phyloP scores from a whole-genome alignment of 2,797 vertebrate species.

The Oryzias sinensis region DNA sequence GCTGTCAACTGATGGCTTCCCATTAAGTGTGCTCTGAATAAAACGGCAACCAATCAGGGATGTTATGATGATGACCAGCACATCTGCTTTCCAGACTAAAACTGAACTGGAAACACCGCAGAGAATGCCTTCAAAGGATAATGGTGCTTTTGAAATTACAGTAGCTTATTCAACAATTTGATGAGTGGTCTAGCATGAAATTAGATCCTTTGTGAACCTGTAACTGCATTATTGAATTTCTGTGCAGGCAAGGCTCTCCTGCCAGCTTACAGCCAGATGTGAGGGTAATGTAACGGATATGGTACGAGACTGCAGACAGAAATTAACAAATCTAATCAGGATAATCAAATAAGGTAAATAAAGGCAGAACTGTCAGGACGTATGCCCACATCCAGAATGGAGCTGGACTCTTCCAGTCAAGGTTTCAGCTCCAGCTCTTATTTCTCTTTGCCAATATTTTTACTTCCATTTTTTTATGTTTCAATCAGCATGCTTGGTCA shows the following conservation, averaged over 20 bases:
- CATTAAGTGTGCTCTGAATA: too few species aligned
- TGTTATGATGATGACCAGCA: background rate
- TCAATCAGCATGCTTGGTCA: conserved; percentile 68
- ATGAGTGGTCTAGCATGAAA: conserved; percentile 78
- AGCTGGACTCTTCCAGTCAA: conserved; percentile 10
- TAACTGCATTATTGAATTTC: conserved; percentile 74
- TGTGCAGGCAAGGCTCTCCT: conserved; percentile 29
- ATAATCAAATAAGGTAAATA: conserved; percentile 61
- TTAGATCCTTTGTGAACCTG: conserved; percentile 68
- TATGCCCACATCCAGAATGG: conserved; percentile 16
- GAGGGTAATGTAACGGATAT: conserved; percentile 66
- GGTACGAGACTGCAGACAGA: conserved; percentile 52
- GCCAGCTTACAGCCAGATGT: conserved; percentile 58
- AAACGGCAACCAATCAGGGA: too few species aligned
- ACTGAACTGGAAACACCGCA: conserved; percentile 7
- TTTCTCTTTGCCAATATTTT: conserved; percentile 1
- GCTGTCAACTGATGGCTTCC: background rate
- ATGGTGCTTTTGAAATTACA: conserved; percentile 66
- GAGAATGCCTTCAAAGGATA: conserved; percentile 34
- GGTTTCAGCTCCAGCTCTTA: conserved; percentile 23
- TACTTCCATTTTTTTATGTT: conserved; percentile 10
- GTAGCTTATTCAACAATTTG: conserved; percentile 67
- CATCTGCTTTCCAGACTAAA: conserved; percentile 1
- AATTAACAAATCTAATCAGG: conserved; percentile 69
- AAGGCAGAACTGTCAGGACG: conserved; percentile 29